These are phyloP conservation scores for Schizotus pectinicornis DNA, from an alignment of 2,888 invertebrate species.

Conservation along the genomic window DNA sequence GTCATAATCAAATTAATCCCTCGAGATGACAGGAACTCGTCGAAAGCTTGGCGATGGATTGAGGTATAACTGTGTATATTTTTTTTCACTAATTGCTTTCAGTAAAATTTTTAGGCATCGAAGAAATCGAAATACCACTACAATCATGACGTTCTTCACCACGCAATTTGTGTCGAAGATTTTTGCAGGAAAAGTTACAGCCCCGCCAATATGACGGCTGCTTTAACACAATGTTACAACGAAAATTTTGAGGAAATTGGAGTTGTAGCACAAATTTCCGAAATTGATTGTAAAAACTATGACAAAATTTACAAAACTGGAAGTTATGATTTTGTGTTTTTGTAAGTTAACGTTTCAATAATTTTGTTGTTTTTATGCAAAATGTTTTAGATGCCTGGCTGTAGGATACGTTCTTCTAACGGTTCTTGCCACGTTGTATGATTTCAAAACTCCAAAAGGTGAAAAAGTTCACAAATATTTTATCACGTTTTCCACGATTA, in stretches of 20 bases:
- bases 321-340: conserved; percentile 11
- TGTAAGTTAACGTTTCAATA: not conserved
- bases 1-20: conserved; percentile 18
- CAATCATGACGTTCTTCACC: conserved; percentile 38
- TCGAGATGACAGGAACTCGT: conserved; percentile 15
- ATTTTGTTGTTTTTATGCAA: conserved; percentile 5
- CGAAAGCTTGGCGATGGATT: conserved; percentile 36
- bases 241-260: conserved; percentile 30
- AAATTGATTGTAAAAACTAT: conserved; percentile 27
- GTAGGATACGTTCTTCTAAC: not conserved
- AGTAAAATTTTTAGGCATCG: conserved; percentile 28
- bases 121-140: conserved; percentile 32
- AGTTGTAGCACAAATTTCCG: conserved; percentile 22
- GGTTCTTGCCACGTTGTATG: not conserved
- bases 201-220: not conserved
- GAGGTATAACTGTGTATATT: conserved; percentile 27
- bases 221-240: conserved; percentile 28
- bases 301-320: conserved; percentile 21
- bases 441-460: conserved; percentile 1
- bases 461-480: conserved; percentile 8
- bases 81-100: not conserved
- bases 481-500: conserved; percentile 32
- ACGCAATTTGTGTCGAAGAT: conserved; percentile 37
- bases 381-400: not conserved
- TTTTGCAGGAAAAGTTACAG: conserved; percentile 22